These are phyloP conservation scores for Cnemophilus loriae DNA, from an alignment of 2,113 vertebrate genomes.

Conservation along the genomic window DNA sequence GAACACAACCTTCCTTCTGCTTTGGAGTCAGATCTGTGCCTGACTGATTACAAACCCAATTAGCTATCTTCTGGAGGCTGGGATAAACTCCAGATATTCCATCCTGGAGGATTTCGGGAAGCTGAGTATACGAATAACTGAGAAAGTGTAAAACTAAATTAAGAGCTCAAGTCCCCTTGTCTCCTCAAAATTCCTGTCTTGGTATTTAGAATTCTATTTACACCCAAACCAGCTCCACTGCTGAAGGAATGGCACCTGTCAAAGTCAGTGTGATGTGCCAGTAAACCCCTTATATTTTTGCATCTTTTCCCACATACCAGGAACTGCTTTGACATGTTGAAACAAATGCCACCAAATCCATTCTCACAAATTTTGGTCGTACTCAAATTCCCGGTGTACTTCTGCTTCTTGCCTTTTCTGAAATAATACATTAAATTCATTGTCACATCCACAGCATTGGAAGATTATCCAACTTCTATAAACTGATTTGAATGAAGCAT, in stretches of 20 bases:
- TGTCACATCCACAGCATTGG: background rate
- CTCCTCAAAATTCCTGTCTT: background rate
- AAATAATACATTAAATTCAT: background rate
- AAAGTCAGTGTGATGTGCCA: slow-evolving; percentile 21
- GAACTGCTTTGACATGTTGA: slow-evolving; percentile 15
- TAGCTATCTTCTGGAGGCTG: background rate
- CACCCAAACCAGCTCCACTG: background rate
- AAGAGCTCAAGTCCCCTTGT: background rate
- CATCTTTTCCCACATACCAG: slow-evolving; percentile 19
- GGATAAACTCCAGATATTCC: background rate
- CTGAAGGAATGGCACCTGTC: slow-evolving; percentile 13
- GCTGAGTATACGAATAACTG: background rate
- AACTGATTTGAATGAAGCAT: background rate
- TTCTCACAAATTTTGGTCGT: background rate
- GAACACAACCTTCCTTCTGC: background rate
- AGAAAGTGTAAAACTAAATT: background rate
- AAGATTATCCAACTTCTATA: background rate
- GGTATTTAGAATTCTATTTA: slow-evolving; percentile 22
- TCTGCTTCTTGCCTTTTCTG: background rate
- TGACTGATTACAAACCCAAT: background rate
- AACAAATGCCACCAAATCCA: background rate
- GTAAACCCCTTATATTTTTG: slow-evolving; percentile 17
- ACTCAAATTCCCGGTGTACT: background rate
- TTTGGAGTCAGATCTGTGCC: background rate
- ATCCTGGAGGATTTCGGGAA: background rate